Evolutionary conservation across 2,797 vertebrate genomes (phyloP).

Genomic region (Hoplostethus atlanticus): DNA sequence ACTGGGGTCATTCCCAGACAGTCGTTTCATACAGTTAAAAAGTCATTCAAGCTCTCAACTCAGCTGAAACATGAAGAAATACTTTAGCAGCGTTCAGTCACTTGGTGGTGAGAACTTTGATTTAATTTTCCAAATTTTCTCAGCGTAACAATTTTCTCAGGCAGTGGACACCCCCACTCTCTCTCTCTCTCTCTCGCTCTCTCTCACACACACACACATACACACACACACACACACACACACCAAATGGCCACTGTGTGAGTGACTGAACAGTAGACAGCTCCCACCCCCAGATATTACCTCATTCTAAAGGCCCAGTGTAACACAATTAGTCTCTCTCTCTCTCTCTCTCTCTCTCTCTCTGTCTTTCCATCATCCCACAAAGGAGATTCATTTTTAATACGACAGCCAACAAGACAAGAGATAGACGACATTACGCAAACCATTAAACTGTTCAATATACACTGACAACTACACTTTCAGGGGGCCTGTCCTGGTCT

Average conservation of each 20-base stretch:
- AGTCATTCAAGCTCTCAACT: slow-evolving; percentile 56
- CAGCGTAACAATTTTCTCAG: slow-evolving; percentile 73
- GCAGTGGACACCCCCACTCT: slow-evolving; percentile 41
- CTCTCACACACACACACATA: slow-evolving; percentile 20
- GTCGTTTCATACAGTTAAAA: slow-evolving; percentile 76
- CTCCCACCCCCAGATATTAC: slow-evolving; percentile 29
- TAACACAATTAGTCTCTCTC: slow-evolving; percentile 12
- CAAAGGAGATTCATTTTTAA: slow-evolving; percentile 1
- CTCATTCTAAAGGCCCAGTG: slow-evolving; percentile 26
- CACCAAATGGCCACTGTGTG: slow-evolving; percentile 12
- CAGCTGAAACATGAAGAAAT: slow-evolving; percentile 65
- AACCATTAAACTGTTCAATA: not conserved
- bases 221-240: slow-evolving; percentile 39
- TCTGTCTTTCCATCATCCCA: slow-evolving; percentile 36
- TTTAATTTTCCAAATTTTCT: slow-evolving; percentile 75
- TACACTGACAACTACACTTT: too few relatives aligned
- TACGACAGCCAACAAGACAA: not conserved
- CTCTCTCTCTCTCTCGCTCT: slow-evolving; percentile 27
- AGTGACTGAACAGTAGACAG: slow-evolving; percentile 17
- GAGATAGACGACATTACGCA: not conserved
- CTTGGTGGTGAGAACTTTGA: slow-evolving; percentile 58
- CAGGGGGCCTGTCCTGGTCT: not conserved
- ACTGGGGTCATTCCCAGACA: slow-evolving; percentile 77
- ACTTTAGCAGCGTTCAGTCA: slow-evolving; percentile 53
- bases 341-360: slow-evolving; percentile 18